Evolutionary conservation across 2,113 vertebrate species (phyloP), one percentile per base, ranked within the genome.

Genomic region (Actenoides lindsayi): DNA sequence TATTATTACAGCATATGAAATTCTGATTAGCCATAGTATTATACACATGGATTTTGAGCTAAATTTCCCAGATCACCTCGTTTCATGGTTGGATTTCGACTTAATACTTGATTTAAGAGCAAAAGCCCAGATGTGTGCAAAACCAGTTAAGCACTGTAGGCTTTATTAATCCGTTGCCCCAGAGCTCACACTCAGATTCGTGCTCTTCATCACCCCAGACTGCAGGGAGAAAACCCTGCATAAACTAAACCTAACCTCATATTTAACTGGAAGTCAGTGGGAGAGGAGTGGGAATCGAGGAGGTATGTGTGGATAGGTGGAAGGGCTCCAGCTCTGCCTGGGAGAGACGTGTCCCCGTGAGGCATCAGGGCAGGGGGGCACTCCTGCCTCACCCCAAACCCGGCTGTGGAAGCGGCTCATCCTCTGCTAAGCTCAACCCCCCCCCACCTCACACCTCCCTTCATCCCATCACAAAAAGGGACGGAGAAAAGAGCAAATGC

Each of bases 31-130:
- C 86, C 37, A 57, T 84, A 94, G 94, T 31, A 79, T 76, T 91
- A 95, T 33, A 91, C 86, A 91, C 89, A 77, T 18, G 63, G 87
- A 93, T 94, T 93, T 96, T 85, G 94, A 96, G 90, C 71, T 82
- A 73, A 92, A 91, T 91, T 97, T 97, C 81, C 50, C 89, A 95
- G 81, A 95, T 97, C 90, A 92, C 94, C 94, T 93, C 50, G 89
- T 94, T 96, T 93, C 93, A 96, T 60, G 94, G 78, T 86, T 83
- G 86, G 90, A 93, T 93, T 96, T 96, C 50, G 44, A 90, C 82
- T 94, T 93, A 96, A 95, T 93, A 94, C 71, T 84, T 63, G 82
- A 94, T 83, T 78, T 86, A 79, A 94, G 91, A 88, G 89, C 69
- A 93, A 91, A 97, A 90, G n/a, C 71, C 69, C 63, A 92, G 83